A percentile compares a stretch with the other conserved stretches of the same genome.
Evolutionary conservation across 2,113 vertebrate genomes (phyloP).

Genomic region (Chaetorhynchus papuensis): DNA sequence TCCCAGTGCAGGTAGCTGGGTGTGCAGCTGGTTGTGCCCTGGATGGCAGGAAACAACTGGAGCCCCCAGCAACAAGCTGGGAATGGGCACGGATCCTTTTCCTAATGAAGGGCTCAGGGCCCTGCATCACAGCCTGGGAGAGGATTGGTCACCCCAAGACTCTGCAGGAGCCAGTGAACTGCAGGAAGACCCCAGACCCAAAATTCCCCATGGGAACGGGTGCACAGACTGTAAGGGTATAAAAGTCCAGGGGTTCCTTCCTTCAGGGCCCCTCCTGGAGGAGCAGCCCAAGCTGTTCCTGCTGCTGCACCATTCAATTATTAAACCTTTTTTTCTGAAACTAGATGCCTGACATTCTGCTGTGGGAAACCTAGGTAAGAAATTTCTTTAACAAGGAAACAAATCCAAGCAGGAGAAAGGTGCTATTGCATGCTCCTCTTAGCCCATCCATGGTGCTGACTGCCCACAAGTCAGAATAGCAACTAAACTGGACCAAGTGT

Average conservation of each 20-base stretch:
- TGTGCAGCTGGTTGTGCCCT: background rate
- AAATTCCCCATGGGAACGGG: background rate
- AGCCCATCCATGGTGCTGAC: background rate
- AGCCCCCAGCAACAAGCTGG: background rate
- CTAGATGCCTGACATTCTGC: background rate
- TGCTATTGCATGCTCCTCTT: background rate
- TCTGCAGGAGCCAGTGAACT: background rate
- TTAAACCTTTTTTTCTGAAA: background rate
- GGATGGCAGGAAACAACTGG: background rate
- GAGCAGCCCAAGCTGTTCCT: background rate
- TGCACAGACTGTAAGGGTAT: background rate
- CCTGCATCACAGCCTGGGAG: background rate
- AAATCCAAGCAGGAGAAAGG: background rate
- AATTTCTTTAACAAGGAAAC: background rate
- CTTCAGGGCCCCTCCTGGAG: accelerated
- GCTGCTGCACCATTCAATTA: background rate
- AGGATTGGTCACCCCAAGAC: background rate
- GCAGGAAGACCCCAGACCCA: background rate
- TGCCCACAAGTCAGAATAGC: background rate
- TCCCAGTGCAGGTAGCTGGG: background rate
- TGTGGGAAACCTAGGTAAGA: background rate
- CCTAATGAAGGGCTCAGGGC: background rate
- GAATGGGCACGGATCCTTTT: background rate
- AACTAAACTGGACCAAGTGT: background rate
- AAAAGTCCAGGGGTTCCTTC: background rate